A percentile compares a stretch with the other conserved stretches of the same genome.
These are phyloP conservation scores for Lophochroa leadbeateri DNA, from an alignment of 2,113 vertebrate genomes.

Conservation along the genomic window DNA sequence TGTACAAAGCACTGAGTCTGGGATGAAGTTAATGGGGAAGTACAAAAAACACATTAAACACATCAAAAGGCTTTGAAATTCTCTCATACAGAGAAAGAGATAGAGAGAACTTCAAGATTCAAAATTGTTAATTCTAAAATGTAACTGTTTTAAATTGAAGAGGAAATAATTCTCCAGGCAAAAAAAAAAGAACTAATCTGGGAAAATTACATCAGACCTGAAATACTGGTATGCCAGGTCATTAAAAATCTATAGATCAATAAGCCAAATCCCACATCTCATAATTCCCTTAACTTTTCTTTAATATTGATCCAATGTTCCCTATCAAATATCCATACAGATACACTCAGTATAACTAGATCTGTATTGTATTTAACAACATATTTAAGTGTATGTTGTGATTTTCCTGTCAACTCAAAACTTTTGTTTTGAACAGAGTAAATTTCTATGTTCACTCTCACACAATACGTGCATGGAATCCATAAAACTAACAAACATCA, in stretches of 20 bases:
- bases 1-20: background rate
- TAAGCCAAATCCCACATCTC: background rate
- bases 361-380: background rate
- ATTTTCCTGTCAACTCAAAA: background rate
- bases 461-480: background rate
- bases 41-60: background rate
- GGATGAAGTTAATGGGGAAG: background rate
- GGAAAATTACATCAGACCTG: background rate
- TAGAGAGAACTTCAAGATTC: background rate
- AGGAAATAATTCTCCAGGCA: background rate
- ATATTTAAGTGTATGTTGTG: background rate
- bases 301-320: background rate
- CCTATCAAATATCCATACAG: background rate
- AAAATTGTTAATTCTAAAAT: background rate
- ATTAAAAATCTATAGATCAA: background rate
- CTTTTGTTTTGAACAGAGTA: background rate
- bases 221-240: background rate
- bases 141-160: background rate
- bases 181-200: background rate
- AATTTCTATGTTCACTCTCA: background rate
- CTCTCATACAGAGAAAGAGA: background rate
- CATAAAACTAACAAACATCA: background rate
- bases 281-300: background rate
- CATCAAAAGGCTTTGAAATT: background rate
- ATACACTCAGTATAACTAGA: background rate